These are phyloP conservation scores for Bimastos eiseni DNA, from an alignment of 2,888 invertebrate genomes.

Conservation along the genomic window DNA sequence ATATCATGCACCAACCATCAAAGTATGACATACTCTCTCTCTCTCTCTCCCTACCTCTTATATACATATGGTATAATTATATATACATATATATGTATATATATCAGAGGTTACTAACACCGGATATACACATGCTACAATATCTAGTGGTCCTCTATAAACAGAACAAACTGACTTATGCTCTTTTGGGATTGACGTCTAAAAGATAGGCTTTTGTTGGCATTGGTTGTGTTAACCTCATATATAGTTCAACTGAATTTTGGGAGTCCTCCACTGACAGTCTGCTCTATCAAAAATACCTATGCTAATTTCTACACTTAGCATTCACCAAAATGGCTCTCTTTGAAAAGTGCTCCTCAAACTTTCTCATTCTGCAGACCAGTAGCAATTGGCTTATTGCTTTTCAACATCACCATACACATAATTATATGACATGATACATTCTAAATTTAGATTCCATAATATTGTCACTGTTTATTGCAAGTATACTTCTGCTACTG, in stretches of 20 bases:
- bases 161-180: not conserved
- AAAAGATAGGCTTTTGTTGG: not conserved
- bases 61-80: no score
- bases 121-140: not conserved
- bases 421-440: no score
- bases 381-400: no score
- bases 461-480: no score
- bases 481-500: no score
- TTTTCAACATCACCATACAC: no score
- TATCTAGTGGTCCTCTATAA: not conserved
- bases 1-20: not conserved
- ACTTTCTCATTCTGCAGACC: no score
- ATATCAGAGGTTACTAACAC: not conserved
- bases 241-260: not conserved
- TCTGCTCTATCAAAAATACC: not conserved
- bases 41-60: no score
- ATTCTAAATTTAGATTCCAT: no score
- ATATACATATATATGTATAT: no score
- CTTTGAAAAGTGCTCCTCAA: no score
- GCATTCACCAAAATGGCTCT: not conserved
- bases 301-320: not conserved
- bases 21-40: not conserved
- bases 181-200: not conserved
- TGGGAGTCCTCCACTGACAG: not conserved
- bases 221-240: not conserved